A percentile compares a stretch with the other conserved stretches of the same genome.
These are phyloP conservation scores for Eretmodus cyanostictus DNA, from an alignment of 2,113 vertebrate genomes.

Conservation along the genomic window DNA sequence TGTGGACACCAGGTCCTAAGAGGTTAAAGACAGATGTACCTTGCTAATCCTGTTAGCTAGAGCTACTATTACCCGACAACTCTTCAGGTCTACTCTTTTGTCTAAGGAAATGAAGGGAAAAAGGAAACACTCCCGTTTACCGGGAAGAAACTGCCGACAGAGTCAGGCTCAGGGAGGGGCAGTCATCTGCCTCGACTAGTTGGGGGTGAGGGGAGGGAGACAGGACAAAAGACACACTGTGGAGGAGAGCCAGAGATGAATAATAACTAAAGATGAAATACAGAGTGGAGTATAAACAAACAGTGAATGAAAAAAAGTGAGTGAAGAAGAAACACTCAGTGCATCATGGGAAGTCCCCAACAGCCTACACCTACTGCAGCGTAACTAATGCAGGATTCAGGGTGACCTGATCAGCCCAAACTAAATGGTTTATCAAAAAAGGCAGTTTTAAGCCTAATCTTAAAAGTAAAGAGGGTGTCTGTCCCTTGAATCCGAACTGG, in stretches of 20 bases:
- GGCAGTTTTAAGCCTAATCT: background rate
- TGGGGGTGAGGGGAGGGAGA: background rate
- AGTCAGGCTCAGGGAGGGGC: background rate
- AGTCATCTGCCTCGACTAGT: background rate
- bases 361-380: background rate
- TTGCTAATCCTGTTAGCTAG: background rate
- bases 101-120: background rate
- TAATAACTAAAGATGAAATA: background rate
- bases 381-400: background rate
- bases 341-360: background rate
- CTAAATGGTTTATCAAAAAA: rapidly evolving
- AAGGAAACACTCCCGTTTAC: background rate
- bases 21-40: background rate
- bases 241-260: background rate
- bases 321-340: background rate
- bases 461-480: background rate
- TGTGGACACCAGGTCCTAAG: background rate
- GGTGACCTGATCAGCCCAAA: background rate
- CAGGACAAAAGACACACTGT: background rate
- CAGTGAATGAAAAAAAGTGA: background rate
- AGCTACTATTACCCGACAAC: background rate
- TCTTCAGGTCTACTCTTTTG: background rate
- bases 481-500: background rate
- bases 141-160: background rate
- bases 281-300: background rate